Percentiles rank a stretch among this genome's conserved stretches.
Conservation (phyloP, 2,797 vertebrate genomes). For the Xenopus petersii region DNA sequence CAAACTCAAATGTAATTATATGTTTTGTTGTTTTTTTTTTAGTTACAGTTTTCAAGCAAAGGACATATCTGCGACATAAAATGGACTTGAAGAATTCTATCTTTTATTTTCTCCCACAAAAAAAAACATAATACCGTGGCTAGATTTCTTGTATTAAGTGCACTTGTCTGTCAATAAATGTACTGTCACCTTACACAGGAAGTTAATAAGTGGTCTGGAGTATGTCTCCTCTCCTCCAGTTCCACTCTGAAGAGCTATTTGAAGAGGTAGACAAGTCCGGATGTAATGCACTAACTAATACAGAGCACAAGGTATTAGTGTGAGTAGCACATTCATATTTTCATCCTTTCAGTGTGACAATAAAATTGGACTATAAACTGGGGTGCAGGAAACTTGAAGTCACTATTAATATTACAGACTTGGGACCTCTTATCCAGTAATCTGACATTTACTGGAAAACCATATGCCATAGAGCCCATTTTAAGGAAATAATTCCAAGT, state of each 20-base stretch:
- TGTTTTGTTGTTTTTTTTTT: conserved; percentile 11
- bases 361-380: not conserved
- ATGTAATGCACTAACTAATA: too few relatives aligned
- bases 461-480: too few relatives aligned
- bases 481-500: too few relatives aligned
- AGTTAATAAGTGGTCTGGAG: conserved; percentile 5
- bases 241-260: conserved; percentile 6
- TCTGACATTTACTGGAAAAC: too few relatives aligned
- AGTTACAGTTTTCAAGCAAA: conserved; percentile 27
- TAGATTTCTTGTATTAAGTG: not conserved
- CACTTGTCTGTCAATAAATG: not conserved
- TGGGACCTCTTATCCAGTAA: too few relatives aligned
- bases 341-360: not conserved
- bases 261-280: too few relatives aligned
- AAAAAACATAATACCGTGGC: not conserved
- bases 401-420: too few relatives aligned
- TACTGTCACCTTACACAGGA: conserved; percentile 13
- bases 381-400: too few relatives aligned
- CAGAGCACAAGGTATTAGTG: too few relatives aligned
- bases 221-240: not conserved
- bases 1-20: too few relatives aligned
- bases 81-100: conserved; percentile 13
- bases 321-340: not conserved
- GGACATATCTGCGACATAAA: conserved; percentile 16
- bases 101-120: conserved; percentile 8